Evolutionary conservation across 2,888 invertebrate species (phyloP), one percentile per base, ranked within the genome.

Genomic region (Tribolium freemani): DNA sequence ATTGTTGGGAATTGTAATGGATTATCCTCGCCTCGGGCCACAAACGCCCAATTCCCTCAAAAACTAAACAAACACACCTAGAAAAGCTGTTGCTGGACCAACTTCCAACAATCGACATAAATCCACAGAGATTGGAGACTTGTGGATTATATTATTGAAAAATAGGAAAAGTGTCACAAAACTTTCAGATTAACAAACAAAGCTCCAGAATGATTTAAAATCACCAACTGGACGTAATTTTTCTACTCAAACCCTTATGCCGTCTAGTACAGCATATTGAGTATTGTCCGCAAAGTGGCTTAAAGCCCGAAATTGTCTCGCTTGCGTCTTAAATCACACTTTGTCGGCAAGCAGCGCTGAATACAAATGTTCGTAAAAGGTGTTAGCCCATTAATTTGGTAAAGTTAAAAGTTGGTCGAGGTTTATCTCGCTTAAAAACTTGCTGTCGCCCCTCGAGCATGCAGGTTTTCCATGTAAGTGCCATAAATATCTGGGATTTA

Each of bases 1-100:
- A 86, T 86, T 86, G 86, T 85, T 86, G 83, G 83, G 83, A 86
- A 86, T 86, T 86, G 85, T 83, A 85, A 86, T 86, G 85, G 84
- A 86, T 86, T 85, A 84, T 85, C 84, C 84, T 82, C 80, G 84
- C 84, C 79, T 75, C 77, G 79, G 81, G 78, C 77, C 76, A 79
- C 77, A 77, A 75, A 71, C 61, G 11, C 26, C 16, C 11, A 50
- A 26, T 26, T 26, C 50, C 53, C 20, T 50, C 16, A 48, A 48
- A 11, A 48, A 48, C 10, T 57, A 46, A 58, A 69, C 45, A 11
- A 45, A n/a, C n/a, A n/a, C n/a, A 11, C 45, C 45, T 11, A 45
- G 10, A 45, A 45, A 45, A 45, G 26, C 26, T 26, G 26, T 26
- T 26, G 26, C 26, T 5, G 26, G 26, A 26, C 26, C 26, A 26